Conservation (phyloP, 2,113 vertebrate genomes). For the Hassar affinis region DNA sequence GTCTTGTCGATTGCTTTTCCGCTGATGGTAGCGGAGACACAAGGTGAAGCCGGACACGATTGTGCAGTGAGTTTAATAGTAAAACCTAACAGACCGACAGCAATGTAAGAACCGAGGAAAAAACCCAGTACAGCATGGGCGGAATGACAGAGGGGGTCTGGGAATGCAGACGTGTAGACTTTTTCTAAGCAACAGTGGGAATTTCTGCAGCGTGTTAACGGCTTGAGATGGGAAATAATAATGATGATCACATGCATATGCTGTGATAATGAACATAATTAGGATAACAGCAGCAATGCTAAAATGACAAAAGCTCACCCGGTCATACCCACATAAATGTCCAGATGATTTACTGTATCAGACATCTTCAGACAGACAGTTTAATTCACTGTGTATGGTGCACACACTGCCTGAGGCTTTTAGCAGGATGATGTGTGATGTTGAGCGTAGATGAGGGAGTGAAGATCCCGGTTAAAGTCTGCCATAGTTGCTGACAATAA, state of each 20-base stretch:
- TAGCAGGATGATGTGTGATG: slow-evolving; percentile 6
- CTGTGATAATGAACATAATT: background rate
- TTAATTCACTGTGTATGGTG: background rate
- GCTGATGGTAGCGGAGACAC: background rate
- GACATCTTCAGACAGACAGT: background rate
- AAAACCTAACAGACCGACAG: background rate
- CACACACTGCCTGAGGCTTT: slow-evolving; percentile 1
- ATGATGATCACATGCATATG: background rate
- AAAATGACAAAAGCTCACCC: background rate
- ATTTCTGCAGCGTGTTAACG: background rate
- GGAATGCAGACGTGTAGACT: background rate
- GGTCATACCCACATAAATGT: background rate
- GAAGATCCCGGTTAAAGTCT: slow-evolving; percentile 6
- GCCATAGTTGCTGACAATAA: background rate
- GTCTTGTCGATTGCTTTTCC: background rate
- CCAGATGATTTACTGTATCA: background rate
- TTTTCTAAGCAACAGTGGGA: background rate
- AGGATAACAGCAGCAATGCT: background rate
- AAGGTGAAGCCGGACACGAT: background rate
- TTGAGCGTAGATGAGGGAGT: background rate
- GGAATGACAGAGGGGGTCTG: background rate
- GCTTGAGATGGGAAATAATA: background rate
- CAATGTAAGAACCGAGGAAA: too few species aligned
- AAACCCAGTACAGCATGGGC: background rate
- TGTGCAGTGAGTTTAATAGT: background rate